A percentile compares a stretch with the other conserved stretches of the same genome.
These are phyloP conservation scores for Monoplex corrugatus DNA, from an alignment of 2,888 invertebrate species.

Conservation along the genomic window DNA sequence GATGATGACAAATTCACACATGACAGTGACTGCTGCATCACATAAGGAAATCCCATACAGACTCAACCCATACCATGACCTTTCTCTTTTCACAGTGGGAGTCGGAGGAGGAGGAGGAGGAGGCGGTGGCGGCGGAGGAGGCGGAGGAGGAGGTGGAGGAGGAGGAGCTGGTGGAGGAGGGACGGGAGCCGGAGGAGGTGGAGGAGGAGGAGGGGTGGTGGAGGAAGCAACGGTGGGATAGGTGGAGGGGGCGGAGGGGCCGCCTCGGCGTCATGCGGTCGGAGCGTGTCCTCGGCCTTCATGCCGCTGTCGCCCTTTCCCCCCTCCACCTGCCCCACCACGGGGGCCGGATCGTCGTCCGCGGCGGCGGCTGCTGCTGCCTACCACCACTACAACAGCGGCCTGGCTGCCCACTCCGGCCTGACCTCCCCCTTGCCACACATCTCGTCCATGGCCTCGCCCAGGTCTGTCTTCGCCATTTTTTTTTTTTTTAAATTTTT, in stretches of 20 bases:
- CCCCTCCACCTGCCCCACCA: conserved; percentile 56
- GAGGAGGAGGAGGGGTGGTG: neutral
- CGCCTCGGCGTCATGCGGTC: conserved; percentile 58
- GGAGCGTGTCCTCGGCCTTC: conserved; percentile 86
- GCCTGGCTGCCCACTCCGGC: conserved; percentile 67
- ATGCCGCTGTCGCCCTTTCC: conserved; percentile 89
- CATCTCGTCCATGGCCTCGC: conserved; percentile 79
- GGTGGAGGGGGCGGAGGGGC: neutral
- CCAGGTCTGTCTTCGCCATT: conserved; percentile 47
- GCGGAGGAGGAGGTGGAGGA: neutral
- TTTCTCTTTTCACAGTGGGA: neutral
- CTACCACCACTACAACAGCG: conserved; percentile 57
- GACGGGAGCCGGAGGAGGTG: neutral
- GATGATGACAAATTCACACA: too few relatives aligned
- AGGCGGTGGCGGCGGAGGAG: neutral
- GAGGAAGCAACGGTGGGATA: neutral
- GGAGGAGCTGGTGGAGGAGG: neutral
- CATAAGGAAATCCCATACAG: too few relatives aligned
- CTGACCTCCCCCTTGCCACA: conserved; percentile 78
- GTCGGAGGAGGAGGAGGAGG: conserved; percentile 8
- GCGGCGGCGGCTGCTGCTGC: conserved; percentile 37
- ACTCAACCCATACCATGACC: too few relatives aligned
- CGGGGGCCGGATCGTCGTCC: conserved; percentile 48
- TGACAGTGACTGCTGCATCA: too few relatives aligned
- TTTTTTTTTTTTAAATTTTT: too few relatives aligned